Evolutionary conservation across 1,140 invertebrate genomes (phyloP).

Genomic region (Drosophila quadrilineata): DNA sequence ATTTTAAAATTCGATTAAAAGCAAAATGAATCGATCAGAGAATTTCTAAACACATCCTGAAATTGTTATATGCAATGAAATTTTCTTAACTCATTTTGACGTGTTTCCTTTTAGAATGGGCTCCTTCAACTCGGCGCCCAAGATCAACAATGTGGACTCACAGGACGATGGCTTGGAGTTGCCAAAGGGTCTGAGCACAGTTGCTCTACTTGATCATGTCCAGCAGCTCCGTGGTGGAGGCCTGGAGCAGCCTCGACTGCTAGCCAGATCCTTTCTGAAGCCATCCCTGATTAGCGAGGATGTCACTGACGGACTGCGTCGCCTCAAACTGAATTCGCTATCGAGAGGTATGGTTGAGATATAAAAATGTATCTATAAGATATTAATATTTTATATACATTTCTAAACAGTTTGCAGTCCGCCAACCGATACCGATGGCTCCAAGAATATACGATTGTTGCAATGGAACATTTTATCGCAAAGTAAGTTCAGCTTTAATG

Average conservation of each 20-base stretch:
- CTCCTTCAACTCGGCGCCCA: conserved; percentile 87
- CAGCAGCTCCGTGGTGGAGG: conserved; percentile 66
- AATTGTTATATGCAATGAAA: neutral
- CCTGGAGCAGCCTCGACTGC: conserved; percentile 53
- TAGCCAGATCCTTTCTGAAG: conserved; percentile 66
- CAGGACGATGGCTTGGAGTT: conserved; percentile 85
- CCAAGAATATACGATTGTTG: conserved; percentile 84
- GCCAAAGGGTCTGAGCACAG: conserved; percentile 82
- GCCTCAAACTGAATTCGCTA: conserved; percentile 81
- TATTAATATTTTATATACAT: too few species aligned
- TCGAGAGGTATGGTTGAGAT: conserved; percentile 54
- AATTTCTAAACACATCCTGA: conserved; percentile 24
- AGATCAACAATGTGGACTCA: conserved; percentile 85
- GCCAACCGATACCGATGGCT: conserved; percentile 36
- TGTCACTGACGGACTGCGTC: conserved; percentile 77
- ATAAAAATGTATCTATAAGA: neutral
- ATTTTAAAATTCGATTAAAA: conserved; percentile 31
- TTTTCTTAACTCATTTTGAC: neutral
- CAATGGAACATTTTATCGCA: conserved; percentile 91
- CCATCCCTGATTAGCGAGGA: conserved; percentile 44
- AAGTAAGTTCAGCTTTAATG: conserved; percentile 82
- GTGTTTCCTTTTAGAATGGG: conserved; percentile 84
- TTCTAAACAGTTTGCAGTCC: conserved; percentile 55
- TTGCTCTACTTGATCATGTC: conserved; percentile 83
- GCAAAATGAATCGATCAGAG: conserved; percentile 31